Base-by-base conservation (phyloP, 2,888 invertebrate genomes). In the Papilio elwesi region DNA sequence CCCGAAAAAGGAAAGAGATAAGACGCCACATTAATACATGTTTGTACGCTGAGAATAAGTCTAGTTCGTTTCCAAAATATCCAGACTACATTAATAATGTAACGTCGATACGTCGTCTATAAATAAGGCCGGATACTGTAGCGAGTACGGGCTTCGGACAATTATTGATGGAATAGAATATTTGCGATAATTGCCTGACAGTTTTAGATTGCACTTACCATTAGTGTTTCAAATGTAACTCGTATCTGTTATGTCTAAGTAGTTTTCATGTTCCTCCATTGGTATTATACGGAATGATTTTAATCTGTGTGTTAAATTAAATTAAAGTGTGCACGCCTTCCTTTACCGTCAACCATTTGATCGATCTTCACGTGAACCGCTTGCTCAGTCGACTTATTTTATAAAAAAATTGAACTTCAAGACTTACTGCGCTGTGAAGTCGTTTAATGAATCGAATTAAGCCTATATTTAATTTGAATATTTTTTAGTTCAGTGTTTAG, bases 1-100 rank as follows among this genome's bases (percentile, higher is more conserved):
- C 6, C 9, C 8, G 7, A 43, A 6, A 43, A 43, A 43, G 43
- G 43, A 9, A 43, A 9, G 43, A 43, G 43, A 43, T 26, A 9
- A 43, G 8, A 6, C 43, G 9, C 9, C 9, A 55, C 7, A 36
- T 26, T 10, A 55, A 55, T 26, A 55, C 55, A 12, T 55, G 53
- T 16, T 16, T 15, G 16, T 52, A 26, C 26, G 26, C 26, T 53
- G 53, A 16, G 9, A 15, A 53, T 26, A 26, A n/a, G 1, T 12
- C n/a, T 7, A 2, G n/a, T 51, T 13, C n/a, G 59, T 59, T 59
- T 59, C n/a, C n/a, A 59, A 59, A 59, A 59, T 59, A 59, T 36
- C 38, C n/a, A 59, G n/a, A 13, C 38, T 38, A 43, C 38, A 59
- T 8, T 38, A 9, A 59, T 38, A 38, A 26, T 59, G 59, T 59